phyloP scores from a whole-genome alignment of 2,888 invertebrate species.

The Achlya flavicornis region DNA sequence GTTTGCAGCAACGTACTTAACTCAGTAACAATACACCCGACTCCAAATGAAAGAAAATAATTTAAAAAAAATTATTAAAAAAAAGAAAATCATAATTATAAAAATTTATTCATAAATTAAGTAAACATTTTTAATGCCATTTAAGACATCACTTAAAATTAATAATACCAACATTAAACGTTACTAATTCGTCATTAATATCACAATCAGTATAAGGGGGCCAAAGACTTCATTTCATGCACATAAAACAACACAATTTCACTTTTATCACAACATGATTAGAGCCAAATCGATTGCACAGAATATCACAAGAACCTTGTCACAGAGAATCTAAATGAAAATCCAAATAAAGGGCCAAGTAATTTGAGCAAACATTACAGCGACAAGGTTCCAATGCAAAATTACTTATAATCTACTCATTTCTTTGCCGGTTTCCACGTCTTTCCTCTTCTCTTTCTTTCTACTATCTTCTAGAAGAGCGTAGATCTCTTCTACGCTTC shows the following conservation, averaged over 20 bases:
- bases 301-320: constrained; percentile 10
- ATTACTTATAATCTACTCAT: constrained; percentile 64
- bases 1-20: no score
- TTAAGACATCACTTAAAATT: constrained; percentile 38
- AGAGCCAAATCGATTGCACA: constrained; percentile 13
- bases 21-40: no score
- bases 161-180: constrained; percentile 53
- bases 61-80: no score
- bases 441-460: constrained; percentile 72
- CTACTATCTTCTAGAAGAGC: constrained; percentile 65
- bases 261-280: constrained; percentile 27
- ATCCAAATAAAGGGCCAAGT: constrained; percentile 13
- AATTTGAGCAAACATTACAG: constrained; percentile 9
- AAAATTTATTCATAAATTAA: constrained; percentile 10
- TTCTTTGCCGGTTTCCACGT: constrained; percentile 59
- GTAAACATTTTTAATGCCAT: background rate
- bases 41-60: no score
- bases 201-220: constrained; percentile 53
- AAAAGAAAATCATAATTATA: background rate
- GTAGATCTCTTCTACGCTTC: constrained; percentile 73
- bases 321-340: constrained; percentile 1
- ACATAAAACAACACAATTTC: constrained; percentile 9
- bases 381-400: constrained; percentile 14
- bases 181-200: constrained; percentile 43
- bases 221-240: constrained; percentile 23